A percentile compares a stretch with the other conserved stretches of the same genome.
Conservation (phyloP, 2,888 invertebrate genomes). For the Hydrotaea cyrtoneurina region DNA sequence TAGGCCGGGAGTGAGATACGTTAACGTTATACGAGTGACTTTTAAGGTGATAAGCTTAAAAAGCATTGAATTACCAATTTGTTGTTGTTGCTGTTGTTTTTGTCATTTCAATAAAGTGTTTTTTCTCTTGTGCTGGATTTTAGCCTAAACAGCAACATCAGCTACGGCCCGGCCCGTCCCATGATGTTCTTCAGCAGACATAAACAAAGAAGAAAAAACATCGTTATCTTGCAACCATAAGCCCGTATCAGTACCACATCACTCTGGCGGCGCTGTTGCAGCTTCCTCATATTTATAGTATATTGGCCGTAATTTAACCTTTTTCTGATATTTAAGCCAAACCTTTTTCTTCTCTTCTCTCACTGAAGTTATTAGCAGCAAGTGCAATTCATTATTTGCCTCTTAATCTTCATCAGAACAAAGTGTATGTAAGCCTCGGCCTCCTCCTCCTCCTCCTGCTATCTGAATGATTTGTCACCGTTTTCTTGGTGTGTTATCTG, state of each 20-base stretch:
- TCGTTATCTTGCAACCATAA: neutral
- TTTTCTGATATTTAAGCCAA: constrained; percentile 39
- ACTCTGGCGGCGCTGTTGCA: neutral
- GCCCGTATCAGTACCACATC: neutral
- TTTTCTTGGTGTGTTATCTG: constrained; percentile 55
- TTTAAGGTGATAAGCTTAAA: constrained; percentile 62
- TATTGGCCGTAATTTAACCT: constrained; percentile 49
- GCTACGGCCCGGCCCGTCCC: no score
- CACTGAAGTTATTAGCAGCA: constrained; percentile 58
- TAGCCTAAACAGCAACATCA: neutral
- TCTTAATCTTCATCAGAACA: neutral
- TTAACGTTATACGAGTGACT: constrained; percentile 32
- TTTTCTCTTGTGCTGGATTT: neutral
- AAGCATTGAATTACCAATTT: constrained; percentile 67
- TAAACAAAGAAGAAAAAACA: neutral
- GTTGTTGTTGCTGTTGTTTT: constrained; percentile 16
- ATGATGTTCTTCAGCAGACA: neutral
- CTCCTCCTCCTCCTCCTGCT: constrained; percentile 18
- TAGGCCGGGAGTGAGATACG: neutral
- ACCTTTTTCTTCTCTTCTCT: neutral
- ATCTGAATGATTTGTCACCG: constrained; percentile 46
- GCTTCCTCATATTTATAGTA: neutral
- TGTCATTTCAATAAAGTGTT: constrained; percentile 36
- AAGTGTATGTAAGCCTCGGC: no score
- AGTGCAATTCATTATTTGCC: constrained; percentile 47